phyloP scores from a whole-genome alignment of 92 coral and sea anemone species.

The Zoanthus gigantus region DNA sequence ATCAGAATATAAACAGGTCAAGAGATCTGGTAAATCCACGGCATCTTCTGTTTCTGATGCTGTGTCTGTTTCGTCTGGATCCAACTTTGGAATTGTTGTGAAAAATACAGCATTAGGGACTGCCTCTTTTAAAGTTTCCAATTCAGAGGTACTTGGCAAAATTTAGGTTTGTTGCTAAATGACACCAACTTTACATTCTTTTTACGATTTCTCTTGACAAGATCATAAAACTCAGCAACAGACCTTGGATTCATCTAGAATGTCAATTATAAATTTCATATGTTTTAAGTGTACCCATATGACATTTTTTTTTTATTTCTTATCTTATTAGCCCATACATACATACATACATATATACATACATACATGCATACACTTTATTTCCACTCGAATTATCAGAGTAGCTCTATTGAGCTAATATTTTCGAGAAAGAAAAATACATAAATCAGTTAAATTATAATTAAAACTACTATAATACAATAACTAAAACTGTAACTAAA shows the following conservation, averaged over 20 bases:
- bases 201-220: constrained; percentile 40
- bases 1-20: constrained; percentile 18
- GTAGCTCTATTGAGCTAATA: too few relatives aligned
- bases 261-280: constrained; percentile 2
- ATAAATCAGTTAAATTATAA: too few relatives aligned
- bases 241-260: constrained; percentile 49
- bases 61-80: constrained; percentile 53
- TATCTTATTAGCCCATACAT: constrained; percentile 10
- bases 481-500: too few relatives aligned
- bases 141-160: constrained; percentile 19
- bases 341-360: too few relatives aligned
- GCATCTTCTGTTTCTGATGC: constrained; percentile 54
- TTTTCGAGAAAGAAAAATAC: too few relatives aligned
- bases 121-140: constrained; percentile 27
- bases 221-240: constrained; percentile 42
- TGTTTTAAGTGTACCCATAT: neutral
- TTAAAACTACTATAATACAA: too few relatives aligned
- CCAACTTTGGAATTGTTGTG: constrained; percentile 48
- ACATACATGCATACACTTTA: too few relatives aligned
- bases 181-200: constrained; percentile 11
- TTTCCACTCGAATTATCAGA: too few relatives aligned
- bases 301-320: neutral
- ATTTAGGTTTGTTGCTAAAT: constrained; percentile 5
- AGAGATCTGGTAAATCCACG: constrained; percentile 2
- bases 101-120: constrained; percentile 49